Conservation (phyloP, 2,888 invertebrate species). For the Synanthedon formicaeformis region DNA sequence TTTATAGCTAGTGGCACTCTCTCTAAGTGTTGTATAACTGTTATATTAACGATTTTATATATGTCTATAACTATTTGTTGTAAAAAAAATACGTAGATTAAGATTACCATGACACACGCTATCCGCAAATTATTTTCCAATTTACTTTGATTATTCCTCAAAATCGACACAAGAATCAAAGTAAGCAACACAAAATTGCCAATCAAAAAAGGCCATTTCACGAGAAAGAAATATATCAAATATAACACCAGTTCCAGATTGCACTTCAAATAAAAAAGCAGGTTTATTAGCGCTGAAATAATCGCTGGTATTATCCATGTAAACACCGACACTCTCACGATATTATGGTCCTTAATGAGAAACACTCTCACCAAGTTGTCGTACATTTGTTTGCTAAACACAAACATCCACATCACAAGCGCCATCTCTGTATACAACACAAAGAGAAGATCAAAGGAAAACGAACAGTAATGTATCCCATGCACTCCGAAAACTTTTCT, state of each 20-base stretch:
- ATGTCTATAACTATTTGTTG: constrained; percentile 42
- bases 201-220: constrained; percentile 49
- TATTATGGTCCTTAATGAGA: constrained; percentile 13
- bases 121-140: constrained; percentile 28
- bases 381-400: constrained; percentile 49
- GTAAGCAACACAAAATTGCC: constrained; percentile 35
- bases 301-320: constrained; percentile 35
- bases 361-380: constrained; percentile 44
- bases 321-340: constrained; percentile 28
- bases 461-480: constrained; percentile 6
- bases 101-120: constrained; percentile 33
- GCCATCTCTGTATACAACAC: constrained; percentile 38
- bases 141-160: constrained; percentile 26
- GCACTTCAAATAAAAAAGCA: constrained; percentile 9
- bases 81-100: constrained; percentile 46
- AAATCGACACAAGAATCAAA: constrained; percentile 30
- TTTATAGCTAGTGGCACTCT: constrained; percentile 11
- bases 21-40: constrained; percentile 9
- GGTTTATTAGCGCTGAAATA: constrained; percentile 15
- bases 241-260: constrained; percentile 12
- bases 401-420: constrained; percentile 47
- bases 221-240: constrained; percentile 23
- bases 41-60: constrained; percentile 28
- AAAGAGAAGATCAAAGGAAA: constrained; percentile 18
- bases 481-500: constrained; percentile 14